Conservation (phyloP, 64 coral and sea anemone species). For the Cladopsammia gracilis region DNA sequence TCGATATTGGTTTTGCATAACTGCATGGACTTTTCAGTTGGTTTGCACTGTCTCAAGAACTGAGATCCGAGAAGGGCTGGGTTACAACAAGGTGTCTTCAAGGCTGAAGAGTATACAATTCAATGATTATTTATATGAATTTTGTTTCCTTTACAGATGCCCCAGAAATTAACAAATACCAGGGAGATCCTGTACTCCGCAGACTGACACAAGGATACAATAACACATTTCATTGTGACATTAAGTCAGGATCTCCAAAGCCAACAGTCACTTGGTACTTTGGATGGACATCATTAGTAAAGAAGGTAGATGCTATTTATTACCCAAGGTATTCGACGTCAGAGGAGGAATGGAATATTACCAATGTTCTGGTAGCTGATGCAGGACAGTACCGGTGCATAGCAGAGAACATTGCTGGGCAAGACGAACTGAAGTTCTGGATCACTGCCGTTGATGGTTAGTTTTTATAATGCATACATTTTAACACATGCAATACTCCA, state of each 20-base stretch:
- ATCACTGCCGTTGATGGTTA: background rate
- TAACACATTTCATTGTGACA: conserved; percentile 15
- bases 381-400: background rate
- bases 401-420: background rate
- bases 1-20: too few species aligned
- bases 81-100: too few species aligned
- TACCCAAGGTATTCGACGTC: background rate
- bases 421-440: background rate
- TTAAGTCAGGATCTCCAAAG: background rate
- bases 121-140: background rate
- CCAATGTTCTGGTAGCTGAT: background rate
- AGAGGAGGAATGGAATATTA: background rate
- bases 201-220: conserved; percentile 5
- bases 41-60: too few species aligned
- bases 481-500: too few species aligned
- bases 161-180: background rate
- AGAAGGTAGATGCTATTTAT: background rate
- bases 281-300: background rate
- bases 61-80: too few species aligned
- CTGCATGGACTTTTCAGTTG: too few species aligned
- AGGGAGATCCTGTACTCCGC: background rate
- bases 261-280: conserved; percentile 15
- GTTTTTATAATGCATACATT: background rate
- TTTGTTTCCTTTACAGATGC: background rate
- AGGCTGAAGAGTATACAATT: too few species aligned